Evolutionary conservation across 1,140 invertebrate genomes (phyloP).

Genomic region (Augochlora pura): DNA sequence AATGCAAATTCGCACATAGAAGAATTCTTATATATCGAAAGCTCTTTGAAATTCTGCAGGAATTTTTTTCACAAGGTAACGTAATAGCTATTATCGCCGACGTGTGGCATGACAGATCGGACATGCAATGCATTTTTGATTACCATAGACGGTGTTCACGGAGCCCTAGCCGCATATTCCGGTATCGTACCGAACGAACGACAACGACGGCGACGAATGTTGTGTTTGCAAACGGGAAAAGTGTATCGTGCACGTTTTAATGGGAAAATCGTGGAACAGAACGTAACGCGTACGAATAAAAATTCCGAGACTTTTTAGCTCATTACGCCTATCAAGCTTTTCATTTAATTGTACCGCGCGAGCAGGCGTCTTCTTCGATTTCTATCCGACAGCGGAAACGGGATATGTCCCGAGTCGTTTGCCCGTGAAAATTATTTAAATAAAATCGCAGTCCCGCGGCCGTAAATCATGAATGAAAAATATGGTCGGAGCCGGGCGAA

Average conservation of each 20-base stretch:
- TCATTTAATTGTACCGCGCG: background rate
- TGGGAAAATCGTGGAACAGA: too few relatives aligned
- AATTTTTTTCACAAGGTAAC: background rate
- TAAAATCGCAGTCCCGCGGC: background rate
- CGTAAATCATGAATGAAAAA: background rate
- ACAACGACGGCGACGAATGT: too few relatives aligned
- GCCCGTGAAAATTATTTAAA: slow-evolving; percentile 14
- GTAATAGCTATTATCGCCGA: background rate
- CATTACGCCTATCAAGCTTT: background rate
- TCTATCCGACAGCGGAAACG: background rate
- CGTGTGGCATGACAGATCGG: background rate
- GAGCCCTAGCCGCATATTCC: too few relatives aligned
- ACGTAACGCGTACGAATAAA: too few relatives aligned
- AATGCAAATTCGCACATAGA: background rate
- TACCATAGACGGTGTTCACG: too few relatives aligned
- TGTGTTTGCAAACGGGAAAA: too few relatives aligned
- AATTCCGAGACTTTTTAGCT: background rate
- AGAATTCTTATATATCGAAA: background rate
- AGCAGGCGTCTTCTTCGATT: background rate
- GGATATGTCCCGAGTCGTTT: background rate
- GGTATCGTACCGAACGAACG: too few relatives aligned
- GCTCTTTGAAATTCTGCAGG: background rate
- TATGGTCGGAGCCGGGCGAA: too few relatives aligned
- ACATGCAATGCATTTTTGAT: too few relatives aligned
- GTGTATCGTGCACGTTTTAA: too few relatives aligned